Conservation (phyloP, 2,797 vertebrate genomes). For the Microchirus variegatus region DNA sequence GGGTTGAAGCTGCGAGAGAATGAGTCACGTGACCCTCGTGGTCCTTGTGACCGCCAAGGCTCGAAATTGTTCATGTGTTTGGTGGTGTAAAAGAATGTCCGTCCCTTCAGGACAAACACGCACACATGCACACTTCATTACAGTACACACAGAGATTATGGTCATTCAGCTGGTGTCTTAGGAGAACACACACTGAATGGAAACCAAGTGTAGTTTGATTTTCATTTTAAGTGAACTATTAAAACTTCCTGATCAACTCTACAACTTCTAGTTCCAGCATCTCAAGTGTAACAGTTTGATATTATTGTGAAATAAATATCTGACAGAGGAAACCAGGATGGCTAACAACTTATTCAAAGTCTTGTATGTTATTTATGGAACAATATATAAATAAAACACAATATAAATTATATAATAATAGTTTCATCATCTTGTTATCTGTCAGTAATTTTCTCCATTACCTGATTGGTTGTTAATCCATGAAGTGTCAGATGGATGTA, state of each 20-base stretch:
- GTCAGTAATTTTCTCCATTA: too few relatives aligned
- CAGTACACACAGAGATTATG: slow-evolving; percentile 1
- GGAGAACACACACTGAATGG: neutral
- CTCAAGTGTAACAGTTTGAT: too few relatives aligned
- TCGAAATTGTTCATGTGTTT: neutral
- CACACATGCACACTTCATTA: neutral
- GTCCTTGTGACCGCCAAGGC: slow-evolving; percentile 46
- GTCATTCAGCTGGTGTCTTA: slow-evolving; percentile 17
- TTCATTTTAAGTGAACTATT: neutral
- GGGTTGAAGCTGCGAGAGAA: slow-evolving; percentile 15
- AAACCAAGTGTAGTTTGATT: neutral
- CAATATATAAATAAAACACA: too few relatives aligned
- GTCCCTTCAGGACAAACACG: neutral
- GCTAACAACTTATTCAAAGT: too few relatives aligned
- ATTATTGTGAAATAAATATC: too few relatives aligned
- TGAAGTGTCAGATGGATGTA: too few relatives aligned
- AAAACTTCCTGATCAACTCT: neutral
- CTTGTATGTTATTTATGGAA: too few relatives aligned
- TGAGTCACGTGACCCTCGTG: slow-evolving; percentile 43
- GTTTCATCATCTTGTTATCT: too few relatives aligned
- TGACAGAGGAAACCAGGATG: too few relatives aligned
- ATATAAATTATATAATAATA: too few relatives aligned
- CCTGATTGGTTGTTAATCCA: too few relatives aligned
- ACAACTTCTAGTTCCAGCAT: too few relatives aligned
- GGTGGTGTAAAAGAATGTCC: slow-evolving; percentile 40